Evolutionary conservation across 2,797 vertebrate genomes (phyloP).

Genomic region (Amblyopsis hoosieri): DNA sequence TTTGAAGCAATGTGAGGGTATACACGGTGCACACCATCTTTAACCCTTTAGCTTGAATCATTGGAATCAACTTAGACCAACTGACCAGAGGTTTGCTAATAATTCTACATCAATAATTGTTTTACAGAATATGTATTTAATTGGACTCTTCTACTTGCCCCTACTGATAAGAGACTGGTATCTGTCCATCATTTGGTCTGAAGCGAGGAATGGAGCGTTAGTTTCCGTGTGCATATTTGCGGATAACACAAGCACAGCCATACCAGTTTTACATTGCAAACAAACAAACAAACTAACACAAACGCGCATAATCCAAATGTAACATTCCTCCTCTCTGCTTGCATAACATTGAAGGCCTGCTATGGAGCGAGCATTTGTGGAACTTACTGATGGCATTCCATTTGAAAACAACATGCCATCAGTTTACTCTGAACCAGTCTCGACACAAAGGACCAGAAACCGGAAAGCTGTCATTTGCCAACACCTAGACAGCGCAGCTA

Average conservation of each 20-base stretch:
- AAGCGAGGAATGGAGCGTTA: too few relatives aligned
- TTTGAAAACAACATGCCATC: constrained; percentile 49
- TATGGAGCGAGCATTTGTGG: constrained; percentile 29
- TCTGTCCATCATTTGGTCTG: too few relatives aligned
- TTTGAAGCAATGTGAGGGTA: neutral
- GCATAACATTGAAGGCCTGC: constrained; percentile 8
- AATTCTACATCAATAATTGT: too few relatives aligned
- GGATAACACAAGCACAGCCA: too few relatives aligned
- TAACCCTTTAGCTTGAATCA: neutral
- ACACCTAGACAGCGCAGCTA: constrained; percentile 48
- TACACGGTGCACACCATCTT: neutral
- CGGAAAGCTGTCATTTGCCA: constrained; percentile 55
- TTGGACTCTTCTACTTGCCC: too few relatives aligned
- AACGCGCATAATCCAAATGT: neutral
- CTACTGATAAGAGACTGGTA: too few relatives aligned
- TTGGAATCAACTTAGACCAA: too few relatives aligned
- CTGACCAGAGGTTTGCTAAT: too few relatives aligned
- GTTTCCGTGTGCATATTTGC: too few relatives aligned
- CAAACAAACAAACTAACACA: neutral
- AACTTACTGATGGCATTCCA: constrained; percentile 31
- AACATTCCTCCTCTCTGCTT: neutral
- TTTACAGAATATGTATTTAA: too few relatives aligned
- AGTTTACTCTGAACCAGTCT: constrained; percentile 24
- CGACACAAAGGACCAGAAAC: constrained; percentile 62
- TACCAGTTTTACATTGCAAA: neutral